Evolutionary conservation across 2,113 vertebrate genomes (phyloP).

Genomic region (Donacobius atricapilla): DNA sequence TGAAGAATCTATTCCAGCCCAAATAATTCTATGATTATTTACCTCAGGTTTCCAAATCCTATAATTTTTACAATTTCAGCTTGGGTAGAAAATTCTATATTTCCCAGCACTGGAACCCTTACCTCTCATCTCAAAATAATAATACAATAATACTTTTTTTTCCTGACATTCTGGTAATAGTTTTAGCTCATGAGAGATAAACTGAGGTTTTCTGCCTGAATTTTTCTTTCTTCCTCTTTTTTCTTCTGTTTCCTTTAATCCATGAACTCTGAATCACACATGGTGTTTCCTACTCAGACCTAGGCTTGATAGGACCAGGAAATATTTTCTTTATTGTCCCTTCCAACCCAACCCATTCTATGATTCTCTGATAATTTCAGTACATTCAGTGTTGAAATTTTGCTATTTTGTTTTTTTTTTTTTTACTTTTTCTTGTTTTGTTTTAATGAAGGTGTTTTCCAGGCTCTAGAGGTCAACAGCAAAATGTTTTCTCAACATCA

Average conservation of each 20-base stretch:
- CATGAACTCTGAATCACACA: background rate
- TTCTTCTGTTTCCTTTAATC: background rate
- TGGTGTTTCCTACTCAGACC: background rate
- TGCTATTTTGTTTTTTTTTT: rapidly evolving
- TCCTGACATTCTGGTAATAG: background rate
- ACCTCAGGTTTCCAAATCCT: background rate
- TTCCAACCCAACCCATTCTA: no score
- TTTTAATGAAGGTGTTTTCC: background rate
- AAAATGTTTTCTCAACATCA: background rate
- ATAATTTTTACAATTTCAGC: background rate
- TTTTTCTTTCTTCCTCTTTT: background rate
- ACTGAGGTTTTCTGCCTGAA: background rate
- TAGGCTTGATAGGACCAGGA: background rate
- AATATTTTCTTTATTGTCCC: background rate
- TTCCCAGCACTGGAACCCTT: background rate
- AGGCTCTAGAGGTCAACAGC: background rate
- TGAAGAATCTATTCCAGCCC: background rate
- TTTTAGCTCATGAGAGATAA: background rate
- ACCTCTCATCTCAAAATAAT: background rate
- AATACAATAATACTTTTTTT: background rate
- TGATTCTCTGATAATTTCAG: background rate
- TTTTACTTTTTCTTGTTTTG: no score
- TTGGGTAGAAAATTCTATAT: background rate
- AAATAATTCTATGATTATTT: background rate
- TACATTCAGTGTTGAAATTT: rapidly evolving